These are phyloP conservation scores for Tetramorium parvispinum DNA, from an alignment of 1,140 invertebrate genomes.

Conservation along the genomic window DNA sequence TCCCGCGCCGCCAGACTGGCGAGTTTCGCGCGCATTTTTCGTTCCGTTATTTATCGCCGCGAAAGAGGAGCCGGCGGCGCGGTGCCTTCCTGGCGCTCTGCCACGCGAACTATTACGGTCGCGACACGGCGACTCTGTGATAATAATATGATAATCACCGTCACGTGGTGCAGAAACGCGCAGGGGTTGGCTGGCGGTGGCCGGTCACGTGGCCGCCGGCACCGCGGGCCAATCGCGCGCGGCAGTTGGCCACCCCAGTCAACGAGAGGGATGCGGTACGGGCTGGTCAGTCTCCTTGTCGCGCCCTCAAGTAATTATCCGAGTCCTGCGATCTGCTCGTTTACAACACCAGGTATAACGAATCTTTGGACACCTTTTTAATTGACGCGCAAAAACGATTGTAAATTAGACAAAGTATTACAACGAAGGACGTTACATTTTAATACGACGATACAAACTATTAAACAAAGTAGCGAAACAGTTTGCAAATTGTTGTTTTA, in stretches of 20 bases:
- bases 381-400: not conserved
- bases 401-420: slow-evolving; percentile 6
- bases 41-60: slow-evolving; percentile 19
- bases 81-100: slow-evolving; percentile 48
- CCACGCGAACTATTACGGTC: slow-evolving; percentile 72
- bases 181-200: slow-evolving; percentile 2
- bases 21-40: slow-evolving; percentile 45
- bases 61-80: slow-evolving; percentile 36
- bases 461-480: no score
- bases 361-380: not conserved
- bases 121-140: slow-evolving; percentile 12
- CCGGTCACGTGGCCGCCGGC: slow-evolving; percentile 18
- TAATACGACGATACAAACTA: not conserved
- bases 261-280: slow-evolving; percentile 7
- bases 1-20: not conserved
- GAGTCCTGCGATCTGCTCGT: not conserved
- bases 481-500: not conserved
- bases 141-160: slow-evolving; percentile 52
- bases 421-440: no score
- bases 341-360: slow-evolving; percentile 4
- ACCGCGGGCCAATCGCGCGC: not conserved
- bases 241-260: not conserved
- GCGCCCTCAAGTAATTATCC: slow-evolving; percentile 31
- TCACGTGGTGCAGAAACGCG: slow-evolving; percentile 11
- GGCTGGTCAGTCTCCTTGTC: slow-evolving; percentile 18